Conservation (phyloP, 2,797 vertebrate genomes). For the Acipenser oxyrinchus region DNA sequence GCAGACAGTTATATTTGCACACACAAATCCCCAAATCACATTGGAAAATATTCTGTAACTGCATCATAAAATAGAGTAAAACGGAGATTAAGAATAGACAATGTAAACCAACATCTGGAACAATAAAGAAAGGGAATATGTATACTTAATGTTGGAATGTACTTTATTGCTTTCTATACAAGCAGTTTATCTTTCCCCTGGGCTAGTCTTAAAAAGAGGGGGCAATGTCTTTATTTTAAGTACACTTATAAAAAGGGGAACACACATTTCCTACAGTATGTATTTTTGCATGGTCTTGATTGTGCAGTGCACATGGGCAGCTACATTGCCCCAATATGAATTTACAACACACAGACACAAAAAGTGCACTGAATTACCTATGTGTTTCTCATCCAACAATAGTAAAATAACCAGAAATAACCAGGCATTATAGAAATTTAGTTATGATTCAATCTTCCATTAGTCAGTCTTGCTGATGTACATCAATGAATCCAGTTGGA, state of each 20-base stretch:
- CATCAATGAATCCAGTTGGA: conserved; percentile 18
- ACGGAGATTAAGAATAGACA: conserved; percentile 61
- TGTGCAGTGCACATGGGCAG: too few species aligned
- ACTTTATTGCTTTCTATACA: conserved; percentile 85
- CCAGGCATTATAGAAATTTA: too few species aligned
- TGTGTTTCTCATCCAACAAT: too few species aligned
- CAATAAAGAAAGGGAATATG: background rate
- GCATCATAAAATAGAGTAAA: conserved; percentile 40
- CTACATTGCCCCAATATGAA: too few species aligned
- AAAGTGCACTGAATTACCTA: too few species aligned
- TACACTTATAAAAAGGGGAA: conserved; percentile 23
- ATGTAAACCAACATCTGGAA: conserved; percentile 50
- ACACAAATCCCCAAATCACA: conserved; percentile 75
- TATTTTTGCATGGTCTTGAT: too few species aligned
- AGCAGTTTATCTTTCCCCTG: conserved; percentile 19
- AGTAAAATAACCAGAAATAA: too few species aligned
- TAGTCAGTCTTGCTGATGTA: conserved; percentile 22
- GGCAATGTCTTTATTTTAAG: conserved; percentile 1
- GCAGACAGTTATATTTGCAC: conserved; percentile 81
- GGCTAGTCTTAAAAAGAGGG: conserved; percentile 16
- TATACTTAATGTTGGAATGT: conserved; percentile 55
- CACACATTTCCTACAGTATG: conserved; percentile 23
- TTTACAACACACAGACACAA: too few species aligned
- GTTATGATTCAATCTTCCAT: conserved; percentile 23
- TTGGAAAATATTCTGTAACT: conserved; percentile 62